Conservation (phyloP, 1,140 invertebrate species). For the Nephila pilipes region DNA sequence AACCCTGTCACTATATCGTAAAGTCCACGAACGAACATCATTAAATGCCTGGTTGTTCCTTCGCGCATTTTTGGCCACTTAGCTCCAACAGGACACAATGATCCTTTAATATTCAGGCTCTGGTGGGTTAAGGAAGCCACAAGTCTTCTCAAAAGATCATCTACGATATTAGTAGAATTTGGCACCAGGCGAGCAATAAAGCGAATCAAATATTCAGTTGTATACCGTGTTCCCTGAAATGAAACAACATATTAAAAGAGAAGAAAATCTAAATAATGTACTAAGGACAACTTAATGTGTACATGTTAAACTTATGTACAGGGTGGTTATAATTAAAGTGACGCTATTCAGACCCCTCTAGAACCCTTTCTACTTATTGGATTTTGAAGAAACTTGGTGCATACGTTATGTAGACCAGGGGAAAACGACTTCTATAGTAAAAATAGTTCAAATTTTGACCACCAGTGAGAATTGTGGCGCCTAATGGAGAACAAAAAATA, state of each 20-base stretch:
- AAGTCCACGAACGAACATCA: constrained; percentile 81
- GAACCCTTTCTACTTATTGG: no score
- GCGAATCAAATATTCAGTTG: constrained; percentile 88
- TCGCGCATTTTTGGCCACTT: constrained; percentile 82
- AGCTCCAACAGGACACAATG: constrained; percentile 78
- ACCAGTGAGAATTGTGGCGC: no score
- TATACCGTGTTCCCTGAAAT: constrained; percentile 85
- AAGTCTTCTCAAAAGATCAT: constrained; percentile 85
- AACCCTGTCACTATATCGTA: constrained; percentile 73
- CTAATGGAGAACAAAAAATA: no score
- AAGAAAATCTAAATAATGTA: no score
- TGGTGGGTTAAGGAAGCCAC: constrained; percentile 86
- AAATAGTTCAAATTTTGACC: no score
- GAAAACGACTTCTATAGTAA: no score
- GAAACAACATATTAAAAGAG: constrained; percentile 52
- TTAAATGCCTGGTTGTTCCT: constrained; percentile 82
- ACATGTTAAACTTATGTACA: no score
- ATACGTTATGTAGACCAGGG: no score
- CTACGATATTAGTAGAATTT: constrained; percentile 77
- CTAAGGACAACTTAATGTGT: no score
- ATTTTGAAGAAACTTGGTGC: no score
- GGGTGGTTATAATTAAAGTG: no score
- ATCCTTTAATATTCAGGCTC: constrained; percentile 83
- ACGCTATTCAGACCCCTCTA: no score
- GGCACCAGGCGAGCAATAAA: constrained; percentile 87